Base-by-base conservation (phyloP, 2,113 vertebrate genomes). In the Deroptyus accipitrinus region DNA sequence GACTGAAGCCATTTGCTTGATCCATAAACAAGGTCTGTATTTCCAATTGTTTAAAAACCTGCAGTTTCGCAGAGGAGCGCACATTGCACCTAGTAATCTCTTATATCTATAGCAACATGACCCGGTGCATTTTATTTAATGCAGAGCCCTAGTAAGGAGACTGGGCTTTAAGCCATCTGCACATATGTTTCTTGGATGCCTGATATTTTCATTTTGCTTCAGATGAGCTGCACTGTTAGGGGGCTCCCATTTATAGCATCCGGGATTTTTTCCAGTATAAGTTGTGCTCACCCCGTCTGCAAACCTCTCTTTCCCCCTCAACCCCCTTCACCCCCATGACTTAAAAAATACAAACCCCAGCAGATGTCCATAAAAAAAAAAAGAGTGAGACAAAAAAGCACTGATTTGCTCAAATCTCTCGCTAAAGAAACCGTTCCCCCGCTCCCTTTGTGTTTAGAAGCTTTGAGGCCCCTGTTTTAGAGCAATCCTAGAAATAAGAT, bases 91-190 rank as follows among this genome's bases (percentile, higher is more conserved):
- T 94, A 92, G 95, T 88, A 95, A 94, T 96, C 94, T 96, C 96
- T 74, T 54, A 72, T 96, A 96, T 94, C 95, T 97, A 48, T 39
- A 93, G 96, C 96, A 97, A 97, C 91, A 89, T 94, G 96, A 97
- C 95, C 96, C 3, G 9, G 77, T 97, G 94, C 95, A 94, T 97
- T 97, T 92, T 96, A 95, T 96, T 95, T 95, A 96, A 95, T 90
- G 94, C 96, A 96, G 97, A 96, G 91, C 93, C 73, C 61, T 74
- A 86, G 90, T 41, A 85, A 93, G 94, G 91, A 94, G 89, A 61
- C 96, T 95, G 96, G 97, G 97, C 97, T 96, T 42, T 51, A 88
- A 91, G 86, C 92, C 88, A 96, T 96, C 69, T 55, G 37, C 82
- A 92, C 94, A 86, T 69, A 88, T 84, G 93, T 96, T 96, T 95